Percentiles rank a stretch among this genome's conserved stretches.
phyloP scores from a whole-genome alignment of 2,113 vertebrate genomes.

The Patagioenas fasciata region DNA sequence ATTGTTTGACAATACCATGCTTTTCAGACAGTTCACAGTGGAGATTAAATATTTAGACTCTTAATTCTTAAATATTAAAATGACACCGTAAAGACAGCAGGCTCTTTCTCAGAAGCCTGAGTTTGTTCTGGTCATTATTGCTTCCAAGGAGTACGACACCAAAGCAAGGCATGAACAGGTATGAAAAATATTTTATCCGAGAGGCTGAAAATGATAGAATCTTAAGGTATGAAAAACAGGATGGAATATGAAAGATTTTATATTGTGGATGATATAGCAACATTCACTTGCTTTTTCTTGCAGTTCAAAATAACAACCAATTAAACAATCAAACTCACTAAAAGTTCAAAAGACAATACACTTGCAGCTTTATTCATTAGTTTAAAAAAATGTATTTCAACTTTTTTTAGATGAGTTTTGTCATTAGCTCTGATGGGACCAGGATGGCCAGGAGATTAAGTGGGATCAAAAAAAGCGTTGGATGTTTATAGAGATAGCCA shows the following conservation, averaged over 20 bases:
- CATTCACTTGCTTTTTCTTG: not conserved
- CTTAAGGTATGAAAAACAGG: not conserved
- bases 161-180: not conserved
- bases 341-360: not conserved
- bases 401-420: not conserved
- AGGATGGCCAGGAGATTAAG: not conserved
- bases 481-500: not conserved
- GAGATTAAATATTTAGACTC: slow-evolving; percentile 7
- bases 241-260: not conserved
- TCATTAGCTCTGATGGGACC: not conserved
- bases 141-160: not conserved
- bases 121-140: not conserved
- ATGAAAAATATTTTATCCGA: not conserved
- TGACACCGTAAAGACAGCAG: not conserved
- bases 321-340: not conserved
- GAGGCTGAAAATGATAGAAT: not conserved
- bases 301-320: not conserved
- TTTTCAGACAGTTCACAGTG: not conserved
- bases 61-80: slow-evolving; percentile 25
- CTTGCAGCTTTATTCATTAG: not conserved
- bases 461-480: not conserved
- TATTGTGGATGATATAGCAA: not conserved
- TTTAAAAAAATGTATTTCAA: not conserved
- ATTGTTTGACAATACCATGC: not conserved
- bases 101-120: not conserved